phyloP scores from a whole-genome alignment of 92 coral and sea anemone species.

The Epizoanthus illoricatus region DNA sequence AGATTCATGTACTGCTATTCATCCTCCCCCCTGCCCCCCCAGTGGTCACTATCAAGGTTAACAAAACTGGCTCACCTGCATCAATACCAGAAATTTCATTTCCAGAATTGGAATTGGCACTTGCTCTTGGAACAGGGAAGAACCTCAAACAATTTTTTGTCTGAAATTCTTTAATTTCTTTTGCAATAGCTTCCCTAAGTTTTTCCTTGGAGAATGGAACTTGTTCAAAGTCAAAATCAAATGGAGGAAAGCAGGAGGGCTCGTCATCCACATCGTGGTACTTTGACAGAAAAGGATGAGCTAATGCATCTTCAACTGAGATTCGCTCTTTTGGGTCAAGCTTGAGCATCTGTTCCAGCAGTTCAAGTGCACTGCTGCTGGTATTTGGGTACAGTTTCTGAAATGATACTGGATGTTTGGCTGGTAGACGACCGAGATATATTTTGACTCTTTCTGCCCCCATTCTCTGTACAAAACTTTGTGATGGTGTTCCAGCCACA shows the following conservation, averaged over 20 bases:
- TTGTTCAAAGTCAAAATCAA: constrained; percentile 91
- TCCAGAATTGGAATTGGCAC: neutral
- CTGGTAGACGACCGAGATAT: constrained; percentile 82
- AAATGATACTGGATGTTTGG: constrained; percentile 76
- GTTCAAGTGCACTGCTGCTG: constrained; percentile 66
- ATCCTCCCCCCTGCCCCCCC: no score
- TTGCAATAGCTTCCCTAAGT: constrained; percentile 74
- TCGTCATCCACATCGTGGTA: constrained; percentile 95
- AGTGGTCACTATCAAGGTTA: no score
- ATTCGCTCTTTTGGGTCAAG: constrained; percentile 86
- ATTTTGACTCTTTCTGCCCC: constrained; percentile 98
- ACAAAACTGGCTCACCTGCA: no score
- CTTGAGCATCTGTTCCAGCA: constrained; percentile 82
- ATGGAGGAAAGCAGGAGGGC: constrained; percentile 80
- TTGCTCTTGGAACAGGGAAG: constrained; percentile 49
- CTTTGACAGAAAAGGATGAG: constrained; percentile 72
- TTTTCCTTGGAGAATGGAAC: constrained; percentile 77
- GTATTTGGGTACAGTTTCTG: constrained; percentile 81
- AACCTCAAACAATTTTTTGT: constrained; percentile 45
- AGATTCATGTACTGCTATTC: no score
- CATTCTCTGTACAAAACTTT: constrained; percentile 82
- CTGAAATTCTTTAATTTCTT: constrained; percentile 80
- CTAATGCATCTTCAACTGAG: constrained; percentile 80
- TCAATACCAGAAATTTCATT: no score
- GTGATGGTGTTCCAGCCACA: constrained; percentile 96